Evolutionary conservation across 2,888 invertebrate species (phyloP).

Genomic region (Chromoteleia sp.): DNA sequence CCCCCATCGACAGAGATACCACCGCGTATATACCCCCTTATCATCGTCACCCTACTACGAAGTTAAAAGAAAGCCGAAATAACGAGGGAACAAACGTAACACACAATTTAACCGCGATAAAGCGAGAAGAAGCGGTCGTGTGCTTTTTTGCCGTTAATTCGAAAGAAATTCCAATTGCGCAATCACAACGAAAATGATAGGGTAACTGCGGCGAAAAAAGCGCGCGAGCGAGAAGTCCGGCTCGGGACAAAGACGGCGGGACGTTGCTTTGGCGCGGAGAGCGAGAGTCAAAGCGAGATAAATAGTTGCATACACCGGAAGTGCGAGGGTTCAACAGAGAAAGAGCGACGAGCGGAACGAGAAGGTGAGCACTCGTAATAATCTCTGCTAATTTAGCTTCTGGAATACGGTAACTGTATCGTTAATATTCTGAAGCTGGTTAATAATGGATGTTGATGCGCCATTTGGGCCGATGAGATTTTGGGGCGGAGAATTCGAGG

Average conservation of each 20-base stretch:
- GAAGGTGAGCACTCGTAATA: slow-evolving; percentile 82
- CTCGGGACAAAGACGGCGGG: too few relatives aligned
- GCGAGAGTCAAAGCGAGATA: slow-evolving; percentile 60
- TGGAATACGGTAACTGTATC: slow-evolving; percentile 84
- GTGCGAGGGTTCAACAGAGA: slow-evolving; percentile 76
- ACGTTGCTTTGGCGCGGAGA: slow-evolving; percentile 28
- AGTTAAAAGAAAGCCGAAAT: slow-evolving; percentile 56
- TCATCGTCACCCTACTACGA: slow-evolving; percentile 39
- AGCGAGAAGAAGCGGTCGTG: slow-evolving; percentile 31
- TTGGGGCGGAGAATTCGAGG: slow-evolving; percentile 81
- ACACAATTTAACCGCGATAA: slow-evolving; percentile 54
- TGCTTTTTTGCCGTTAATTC: slow-evolving; percentile 37
- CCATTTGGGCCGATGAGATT: slow-evolving; percentile 85
- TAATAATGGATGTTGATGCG: slow-evolving; percentile 84
- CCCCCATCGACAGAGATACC: slow-evolving; percentile 57
- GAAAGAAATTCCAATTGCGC: slow-evolving; percentile 59
- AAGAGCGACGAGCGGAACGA: slow-evolving; percentile 59
- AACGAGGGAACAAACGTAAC: slow-evolving; percentile 48
- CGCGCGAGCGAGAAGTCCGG: neutral
- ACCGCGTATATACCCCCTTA: slow-evolving; percentile 32
- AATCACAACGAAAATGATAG: slow-evolving; percentile 51
- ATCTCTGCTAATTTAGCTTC: slow-evolving; percentile 84
- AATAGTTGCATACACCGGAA: slow-evolving; percentile 60
- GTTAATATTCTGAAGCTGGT: slow-evolving; percentile 84
- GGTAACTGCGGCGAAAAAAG: slow-evolving; percentile 30